Evolutionary conservation across 2,113 vertebrate species (phyloP).

Genomic region (Atractosteus spatula): DNA sequence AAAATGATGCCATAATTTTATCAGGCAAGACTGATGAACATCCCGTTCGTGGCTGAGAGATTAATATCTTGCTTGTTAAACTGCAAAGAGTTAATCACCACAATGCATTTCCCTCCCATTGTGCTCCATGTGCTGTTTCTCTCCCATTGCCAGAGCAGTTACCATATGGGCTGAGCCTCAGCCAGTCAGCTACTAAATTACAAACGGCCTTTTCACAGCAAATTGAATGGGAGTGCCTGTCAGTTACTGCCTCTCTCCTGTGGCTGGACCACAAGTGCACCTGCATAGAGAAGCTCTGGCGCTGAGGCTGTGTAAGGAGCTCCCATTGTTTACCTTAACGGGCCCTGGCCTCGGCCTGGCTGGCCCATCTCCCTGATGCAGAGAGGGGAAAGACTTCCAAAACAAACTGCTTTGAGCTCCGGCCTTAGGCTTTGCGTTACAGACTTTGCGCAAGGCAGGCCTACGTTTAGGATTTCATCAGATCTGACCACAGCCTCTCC

Average conservation of each 20-base stretch:
- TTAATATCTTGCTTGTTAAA: background rate
- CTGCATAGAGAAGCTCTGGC: slow-evolving; percentile 50
- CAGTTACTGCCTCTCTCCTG: slow-evolving; percentile 54
- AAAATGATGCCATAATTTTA: too few species aligned
- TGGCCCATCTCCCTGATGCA: slow-evolving; percentile 26
- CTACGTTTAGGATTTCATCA: background rate
- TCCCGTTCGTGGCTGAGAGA: too few species aligned
- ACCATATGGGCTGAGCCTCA: slow-evolving; percentile 59
- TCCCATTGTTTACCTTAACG: slow-evolving; percentile 40
- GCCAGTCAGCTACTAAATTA: slow-evolving; percentile 57
- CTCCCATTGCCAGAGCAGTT: slow-evolving; percentile 42
- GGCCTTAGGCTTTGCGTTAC: background rate
- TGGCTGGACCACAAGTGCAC: slow-evolving; percentile 61
- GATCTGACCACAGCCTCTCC: background rate
- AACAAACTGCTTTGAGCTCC: background rate
- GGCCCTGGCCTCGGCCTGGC: slow-evolving; percentile 33
- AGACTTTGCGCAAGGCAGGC: background rate
- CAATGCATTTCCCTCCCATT: slow-evolving; percentile 33
- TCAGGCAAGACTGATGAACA: too few species aligned
- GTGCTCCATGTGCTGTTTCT: slow-evolving; percentile 29
- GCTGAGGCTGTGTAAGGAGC: slow-evolving; percentile 46
- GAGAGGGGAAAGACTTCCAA: background rate
- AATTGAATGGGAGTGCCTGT: slow-evolving; percentile 59
- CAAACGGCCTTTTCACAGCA: slow-evolving; percentile 51
- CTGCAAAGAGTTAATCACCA: slow-evolving; percentile 32